phyloP scores from a whole-genome alignment of 2,797 vertebrate species.

The Spea hammondii region DNA sequence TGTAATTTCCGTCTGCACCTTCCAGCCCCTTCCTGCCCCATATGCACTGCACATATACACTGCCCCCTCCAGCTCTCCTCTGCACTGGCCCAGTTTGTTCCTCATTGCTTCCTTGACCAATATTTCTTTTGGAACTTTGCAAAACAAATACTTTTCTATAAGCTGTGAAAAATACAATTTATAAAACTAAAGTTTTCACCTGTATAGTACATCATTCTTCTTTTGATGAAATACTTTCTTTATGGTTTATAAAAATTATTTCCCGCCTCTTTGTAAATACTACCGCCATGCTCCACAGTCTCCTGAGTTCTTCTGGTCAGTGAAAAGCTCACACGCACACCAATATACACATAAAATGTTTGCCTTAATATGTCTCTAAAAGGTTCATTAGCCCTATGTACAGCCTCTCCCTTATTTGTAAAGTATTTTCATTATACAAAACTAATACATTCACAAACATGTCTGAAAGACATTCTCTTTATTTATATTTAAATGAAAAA shows the following conservation, averaged over 20 bases:
- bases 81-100: too few relatives aligned
- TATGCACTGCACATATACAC: too few relatives aligned
- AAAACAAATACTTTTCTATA: too few relatives aligned
- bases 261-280: background rate
- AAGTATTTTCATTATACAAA: conserved; percentile 24
- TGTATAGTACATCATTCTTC: background rate
- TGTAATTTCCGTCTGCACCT: too few relatives aligned
- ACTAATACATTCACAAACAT: conserved; percentile 42
- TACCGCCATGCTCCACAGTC: background rate
- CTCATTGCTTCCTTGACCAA: too few relatives aligned
- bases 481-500: conserved; percentile 25
- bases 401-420: conserved; percentile 44
- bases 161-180: too few relatives aligned
- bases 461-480: conserved; percentile 33
- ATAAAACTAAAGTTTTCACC: too few relatives aligned
- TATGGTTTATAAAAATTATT: background rate
- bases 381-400: background rate
- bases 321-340: conserved; percentile 33
- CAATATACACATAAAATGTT: conserved; percentile 37
- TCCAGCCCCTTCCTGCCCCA: too few relatives aligned
- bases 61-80: too few relatives aligned
- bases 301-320: conserved; percentile 11
- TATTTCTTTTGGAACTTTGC: too few relatives aligned
- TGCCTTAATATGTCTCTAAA: conserved; percentile 17
- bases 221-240: background rate